Evolutionary conservation across 2,797 vertebrate genomes (phyloP).

Genomic region (Notoglanidium macrostoma): DNA sequence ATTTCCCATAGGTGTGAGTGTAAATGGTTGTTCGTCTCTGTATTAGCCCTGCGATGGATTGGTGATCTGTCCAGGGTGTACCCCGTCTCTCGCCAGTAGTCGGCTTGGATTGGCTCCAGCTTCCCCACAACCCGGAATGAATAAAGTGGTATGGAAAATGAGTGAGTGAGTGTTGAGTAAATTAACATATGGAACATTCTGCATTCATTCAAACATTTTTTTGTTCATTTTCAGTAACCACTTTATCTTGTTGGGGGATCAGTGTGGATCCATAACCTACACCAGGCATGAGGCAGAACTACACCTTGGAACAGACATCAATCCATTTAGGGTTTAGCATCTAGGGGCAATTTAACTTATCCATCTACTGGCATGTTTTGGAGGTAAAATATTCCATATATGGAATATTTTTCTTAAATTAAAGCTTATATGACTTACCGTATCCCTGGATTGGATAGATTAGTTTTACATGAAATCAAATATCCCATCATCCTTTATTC

Average conservation of each 20-base stretch:
- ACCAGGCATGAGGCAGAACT: not conserved
- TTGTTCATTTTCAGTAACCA: not conserved
- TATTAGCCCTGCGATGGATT: too few relatives aligned
- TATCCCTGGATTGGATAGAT: not conserved
- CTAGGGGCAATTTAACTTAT: not conserved
- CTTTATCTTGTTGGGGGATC: not conserved
- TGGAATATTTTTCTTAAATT: not conserved
- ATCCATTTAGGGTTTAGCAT: not conserved
- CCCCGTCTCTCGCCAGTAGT: too few relatives aligned
- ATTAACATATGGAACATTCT: not conserved
- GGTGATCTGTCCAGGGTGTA: too few relatives aligned
- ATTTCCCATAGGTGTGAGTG: too few relatives aligned
- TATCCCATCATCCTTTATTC: not conserved
- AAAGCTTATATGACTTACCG: not conserved
- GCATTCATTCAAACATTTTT: not conserved
- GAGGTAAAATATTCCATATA: not conserved
- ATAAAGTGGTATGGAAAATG: too few relatives aligned
- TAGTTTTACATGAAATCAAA: not conserved
- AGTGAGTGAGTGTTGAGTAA: too few relatives aligned
- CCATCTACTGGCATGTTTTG: too few relatives aligned
- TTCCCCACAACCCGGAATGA: too few relatives aligned
- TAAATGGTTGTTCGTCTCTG: too few relatives aligned
- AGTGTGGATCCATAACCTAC: not conserved
- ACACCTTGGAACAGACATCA: not conserved
- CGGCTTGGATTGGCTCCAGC: too few relatives aligned